Evolutionary conservation across 2,888 invertebrate species (phyloP), one percentile per base, ranked within the genome.

Genomic region (Hoplodrina blanda): DNA sequence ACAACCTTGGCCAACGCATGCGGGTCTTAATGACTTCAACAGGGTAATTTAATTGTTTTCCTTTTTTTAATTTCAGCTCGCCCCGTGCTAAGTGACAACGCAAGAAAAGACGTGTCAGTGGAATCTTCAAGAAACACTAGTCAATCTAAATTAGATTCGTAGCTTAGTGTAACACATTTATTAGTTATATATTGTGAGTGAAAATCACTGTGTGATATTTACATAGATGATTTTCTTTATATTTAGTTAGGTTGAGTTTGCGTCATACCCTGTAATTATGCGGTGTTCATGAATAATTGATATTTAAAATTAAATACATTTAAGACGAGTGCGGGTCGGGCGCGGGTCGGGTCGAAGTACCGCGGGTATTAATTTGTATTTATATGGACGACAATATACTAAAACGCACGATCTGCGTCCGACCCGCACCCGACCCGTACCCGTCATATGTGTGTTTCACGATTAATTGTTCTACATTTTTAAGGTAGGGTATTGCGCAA

Each of bases 61-160:
- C 20, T 69, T 78, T 75, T 73, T 64, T 71, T 94, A 37, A 41
- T 41, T 91, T 15, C 91, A 95, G 95, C 89, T 78, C 91, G 91
- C 3, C 92, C 95, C 49, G 91, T 91, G 1, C 76, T 92, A 68
- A 94, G 94, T 77, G 95, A 95, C 79, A 93, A 93, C 54, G 92
- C 91, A 2, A 88, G 86, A 68, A 89, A 78, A 66, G 87, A 86
- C 5, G 88, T 88, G 4, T 91, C 91, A 0, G 80, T 72, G 10
- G 92, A 92, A 74, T 87, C 90, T 4, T 95, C 95, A 0, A 88
- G 93, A 85, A 91, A 92, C 68, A 95, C 94, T 93, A 95, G 96
- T 94, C 95, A 94, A 88, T 91, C 92, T 74, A 95, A 92, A 87
- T 84, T 95, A 85, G 95, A 95, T 72, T 90, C 94, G 83, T 95